phyloP scores from a whole-genome alignment of 2,888 invertebrate genomes.

The Hipparchia semele region DNA sequence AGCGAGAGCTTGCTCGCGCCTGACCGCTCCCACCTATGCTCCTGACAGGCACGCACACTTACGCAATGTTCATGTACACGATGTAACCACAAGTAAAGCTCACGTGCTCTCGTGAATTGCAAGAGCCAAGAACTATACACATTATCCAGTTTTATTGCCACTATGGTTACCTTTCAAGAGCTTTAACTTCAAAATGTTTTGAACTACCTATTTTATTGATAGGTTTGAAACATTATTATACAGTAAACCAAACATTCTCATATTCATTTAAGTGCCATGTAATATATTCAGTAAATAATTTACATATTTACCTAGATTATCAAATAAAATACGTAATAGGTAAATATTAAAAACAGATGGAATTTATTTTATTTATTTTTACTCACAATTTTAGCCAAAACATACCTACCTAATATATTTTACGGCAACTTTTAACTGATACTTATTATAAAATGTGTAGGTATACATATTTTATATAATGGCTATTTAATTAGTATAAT shows the following conservation, averaged over 20 bases:
- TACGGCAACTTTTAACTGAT: too few species aligned
- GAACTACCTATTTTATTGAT: not conserved
- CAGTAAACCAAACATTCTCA: not conserved
- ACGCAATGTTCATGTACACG: too few species aligned
- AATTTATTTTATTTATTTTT: too few species aligned
- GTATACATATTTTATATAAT: too few species aligned
- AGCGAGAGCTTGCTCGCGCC: too few species aligned
- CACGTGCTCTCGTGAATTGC: too few species aligned
- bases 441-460: not conserved
- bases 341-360: not conserved
- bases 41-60: too few species aligned
- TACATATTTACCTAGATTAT: not conserved
- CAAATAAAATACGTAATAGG: too few species aligned
- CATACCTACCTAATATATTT: too few species aligned
- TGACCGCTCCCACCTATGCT: too few species aligned
- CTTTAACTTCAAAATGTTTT: slow-evolving; percentile 4
- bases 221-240: not conserved
- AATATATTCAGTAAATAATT: slow-evolving; percentile 1
- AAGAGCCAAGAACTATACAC: not conserved
- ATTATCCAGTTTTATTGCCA: not conserved
- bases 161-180: not conserved
- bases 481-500: not conserved
- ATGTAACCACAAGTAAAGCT: too few species aligned
- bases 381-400: too few species aligned
- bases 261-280: slow-evolving; percentile 2